These are phyloP conservation scores for Drosophila tsacasi DNA, from an alignment of 1,140 invertebrate species.

Conservation along the genomic window DNA sequence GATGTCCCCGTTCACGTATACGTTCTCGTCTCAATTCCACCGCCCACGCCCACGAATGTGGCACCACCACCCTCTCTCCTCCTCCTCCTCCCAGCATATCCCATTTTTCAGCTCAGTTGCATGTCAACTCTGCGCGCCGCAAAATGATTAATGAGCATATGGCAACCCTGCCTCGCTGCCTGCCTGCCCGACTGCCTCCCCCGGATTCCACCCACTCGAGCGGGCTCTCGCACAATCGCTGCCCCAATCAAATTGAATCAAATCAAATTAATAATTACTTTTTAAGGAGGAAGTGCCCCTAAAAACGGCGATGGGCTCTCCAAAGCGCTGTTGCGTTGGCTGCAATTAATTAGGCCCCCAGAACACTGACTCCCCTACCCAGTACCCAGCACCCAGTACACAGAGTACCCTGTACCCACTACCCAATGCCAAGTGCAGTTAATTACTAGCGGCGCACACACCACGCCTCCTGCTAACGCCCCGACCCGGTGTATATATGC, in stretches of 20 bases:
- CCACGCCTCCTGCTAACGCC: conserved; percentile 63
- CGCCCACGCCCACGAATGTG: conserved; percentile 3
- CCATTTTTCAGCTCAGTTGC: conserved; percentile 31
- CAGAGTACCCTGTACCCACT: background rate
- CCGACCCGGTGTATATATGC: conserved; percentile 63
- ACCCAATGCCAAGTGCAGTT: conserved; percentile 37
- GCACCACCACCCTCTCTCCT: conserved; percentile 4
- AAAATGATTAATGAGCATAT: conserved; percentile 77
- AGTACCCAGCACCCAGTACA: background rate
- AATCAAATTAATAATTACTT: conserved; percentile 84
- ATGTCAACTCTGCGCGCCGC: conserved; percentile 56
- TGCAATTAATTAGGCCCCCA: conserved; percentile 37
- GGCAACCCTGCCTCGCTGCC: conserved; percentile 3
- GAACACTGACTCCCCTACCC: conserved; percentile 1
- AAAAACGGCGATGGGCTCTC: conserved; percentile 11
- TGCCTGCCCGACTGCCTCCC: conserved; percentile 28
- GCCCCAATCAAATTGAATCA: conserved; percentile 81
- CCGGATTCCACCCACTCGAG: conserved; percentile 41
- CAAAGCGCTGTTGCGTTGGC: conserved; percentile 24
- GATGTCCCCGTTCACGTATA: conserved; percentile 10
- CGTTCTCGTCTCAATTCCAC: conserved; percentile 13
- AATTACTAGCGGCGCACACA: conserved; percentile 51
- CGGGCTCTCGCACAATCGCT: conserved; percentile 43
- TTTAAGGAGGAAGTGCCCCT: conserved; percentile 49
- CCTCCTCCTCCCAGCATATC: background rate